Evolutionary conservation across 2,888 invertebrate species (phyloP), one percentile per base, ranked within the genome.

Genomic region (Athripsodes cinereus): DNA sequence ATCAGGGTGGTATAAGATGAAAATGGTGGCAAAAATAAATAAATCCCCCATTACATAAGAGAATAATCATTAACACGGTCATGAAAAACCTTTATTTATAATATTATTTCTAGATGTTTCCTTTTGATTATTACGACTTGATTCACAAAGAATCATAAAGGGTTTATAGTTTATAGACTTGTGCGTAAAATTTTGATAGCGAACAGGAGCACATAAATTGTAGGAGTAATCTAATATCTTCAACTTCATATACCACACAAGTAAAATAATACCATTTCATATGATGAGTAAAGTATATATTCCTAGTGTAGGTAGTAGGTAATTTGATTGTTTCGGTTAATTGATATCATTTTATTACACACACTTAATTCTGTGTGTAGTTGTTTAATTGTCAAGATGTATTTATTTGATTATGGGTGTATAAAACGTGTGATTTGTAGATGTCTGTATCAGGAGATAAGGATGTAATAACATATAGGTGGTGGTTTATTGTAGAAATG

Each of bases 91-190:
- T n/a, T 21, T n/a, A n/a, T n/a, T n/a, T n/a, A n/a, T n/a, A n/a
- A n/a, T n/a, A n/a, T n/a, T n/a, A 48, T 48, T n/a, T 22, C 48
- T 22, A 49, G 22, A 40, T 31, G 46, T 31, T 21, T 46, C 26
- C 35, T 47, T 34, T 47, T 57, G 56, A 60, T 60, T 60, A 57
- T 60, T 57, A 53, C 53, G 49, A 31, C 51, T 54, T 50, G 60
- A 40, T 57, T 55, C 55, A 55, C 61, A 58, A 58, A 61, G 61
- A 61, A 61, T 52, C 61, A 55, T 61, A 61, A 61, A 50, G 40
- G 40, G 40, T 40, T 40, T 55, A 61, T 54, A 22, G 52, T 57
- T 60, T 60, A 61, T 54, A 22, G 55, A 52, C 40, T 46, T 54
- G 51, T 31, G 44, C 52, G 20, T 55, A 52, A 59, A 55, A 26